These are phyloP conservation scores for Synanthedon myopaeformis DNA, from an alignment of 2,888 invertebrate genomes.

Conservation along the genomic window DNA sequence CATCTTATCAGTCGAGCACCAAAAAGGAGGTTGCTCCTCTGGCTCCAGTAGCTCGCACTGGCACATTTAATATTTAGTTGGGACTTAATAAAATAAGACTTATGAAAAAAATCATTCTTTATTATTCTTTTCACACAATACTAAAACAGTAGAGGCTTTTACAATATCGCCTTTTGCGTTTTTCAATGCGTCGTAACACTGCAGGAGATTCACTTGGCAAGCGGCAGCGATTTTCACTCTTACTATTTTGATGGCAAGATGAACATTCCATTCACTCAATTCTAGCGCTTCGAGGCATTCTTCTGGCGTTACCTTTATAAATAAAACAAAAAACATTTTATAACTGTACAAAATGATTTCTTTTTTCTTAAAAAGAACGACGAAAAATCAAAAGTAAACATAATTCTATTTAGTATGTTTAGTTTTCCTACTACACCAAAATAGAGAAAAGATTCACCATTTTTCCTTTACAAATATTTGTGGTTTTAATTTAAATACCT, in stretches of 20 bases:
- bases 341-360: too few relatives aligned
- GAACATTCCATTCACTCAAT: slow-evolving; percentile 89
- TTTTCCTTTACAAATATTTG: too few relatives aligned
- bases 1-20: too few relatives aligned
- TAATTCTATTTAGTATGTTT: too few relatives aligned
- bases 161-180: slow-evolving; percentile 75
- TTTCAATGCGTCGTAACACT: slow-evolving; percentile 68
- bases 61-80: neutral
- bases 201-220: slow-evolving; percentile 22
- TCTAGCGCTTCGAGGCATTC: slow-evolving; percentile 85
- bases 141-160: slow-evolving; percentile 74
- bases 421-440: too few relatives aligned
- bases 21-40: too few relatives aligned
- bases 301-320: slow-evolving; percentile 71
- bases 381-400: too few relatives aligned
- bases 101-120: slow-evolving; percentile 5
- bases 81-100: slow-evolving; percentile 5
- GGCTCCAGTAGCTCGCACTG: too few relatives aligned
- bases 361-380: too few relatives aligned
- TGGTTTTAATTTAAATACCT: too few relatives aligned
- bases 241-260: slow-evolving; percentile 86
- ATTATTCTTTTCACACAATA: slow-evolving; percentile 11
- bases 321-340: neutral
- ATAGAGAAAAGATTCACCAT: too few relatives aligned
- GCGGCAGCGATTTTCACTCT: slow-evolving; percentile 58